These are phyloP conservation scores for Conus canariensis DNA, from an alignment of 2,888 invertebrate genomes.

Conservation along the genomic window DNA sequence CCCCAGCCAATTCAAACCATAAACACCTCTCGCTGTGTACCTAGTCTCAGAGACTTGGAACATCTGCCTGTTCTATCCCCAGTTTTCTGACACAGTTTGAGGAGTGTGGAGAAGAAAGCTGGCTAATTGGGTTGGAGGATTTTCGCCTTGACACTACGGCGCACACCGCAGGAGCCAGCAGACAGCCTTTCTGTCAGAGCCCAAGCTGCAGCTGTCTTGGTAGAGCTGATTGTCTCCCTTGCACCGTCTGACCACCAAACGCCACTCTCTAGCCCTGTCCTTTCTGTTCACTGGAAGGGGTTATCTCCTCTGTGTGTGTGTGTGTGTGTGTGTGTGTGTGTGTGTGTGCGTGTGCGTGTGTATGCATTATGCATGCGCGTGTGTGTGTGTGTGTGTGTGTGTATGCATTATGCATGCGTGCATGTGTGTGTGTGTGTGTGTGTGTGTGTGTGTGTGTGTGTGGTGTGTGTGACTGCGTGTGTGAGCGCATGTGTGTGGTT, in stretches of 20 bases:
- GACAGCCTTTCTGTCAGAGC: background rate
- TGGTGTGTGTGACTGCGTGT: background rate
- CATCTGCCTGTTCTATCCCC: background rate
- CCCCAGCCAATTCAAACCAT: background rate
- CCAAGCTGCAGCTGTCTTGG: too few species aligned
- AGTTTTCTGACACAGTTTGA: background rate
- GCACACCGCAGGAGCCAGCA: background rate
- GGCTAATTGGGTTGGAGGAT: background rate
- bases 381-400: background rate
- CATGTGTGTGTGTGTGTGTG: too few species aligned
- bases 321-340: slow-evolving; percentile 17
- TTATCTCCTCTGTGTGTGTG: background rate
- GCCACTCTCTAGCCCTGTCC: background rate
- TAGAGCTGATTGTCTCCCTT: background rate
- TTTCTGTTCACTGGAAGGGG: background rate
- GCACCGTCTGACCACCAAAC: background rate
- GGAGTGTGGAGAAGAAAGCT: background rate
- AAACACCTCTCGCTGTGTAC: background rate
- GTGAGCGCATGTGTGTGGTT: background rate
- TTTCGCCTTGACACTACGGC: background rate
- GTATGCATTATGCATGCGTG: too few species aligned
- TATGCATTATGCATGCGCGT: background rate
- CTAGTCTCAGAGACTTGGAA: background rate
- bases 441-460: slow-evolving; percentile 17
- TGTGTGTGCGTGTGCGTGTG: background rate